Percentiles rank a stretch among this genome's conserved stretches.
phyloP scores from a whole-genome alignment of 2,797 vertebrate species.

The Eospalax fontanierii region DNA sequence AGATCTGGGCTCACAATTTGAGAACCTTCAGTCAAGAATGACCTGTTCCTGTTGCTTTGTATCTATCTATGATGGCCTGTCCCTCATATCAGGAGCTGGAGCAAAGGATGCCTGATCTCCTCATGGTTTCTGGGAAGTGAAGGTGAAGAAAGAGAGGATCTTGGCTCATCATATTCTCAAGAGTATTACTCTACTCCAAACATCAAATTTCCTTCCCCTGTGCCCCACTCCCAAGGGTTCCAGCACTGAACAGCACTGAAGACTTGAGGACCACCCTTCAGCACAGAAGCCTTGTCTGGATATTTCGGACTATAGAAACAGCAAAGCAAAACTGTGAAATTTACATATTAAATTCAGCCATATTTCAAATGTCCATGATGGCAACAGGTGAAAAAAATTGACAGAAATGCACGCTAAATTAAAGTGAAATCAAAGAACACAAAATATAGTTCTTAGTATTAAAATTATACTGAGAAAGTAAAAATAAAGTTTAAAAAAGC shows the following conservation, averaged over 20 bases:
- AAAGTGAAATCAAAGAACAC: constrained; percentile 51
- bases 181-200: neutral
- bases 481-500: neutral
- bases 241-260: neutral
- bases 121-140: neutral
- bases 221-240: neutral
- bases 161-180: too few relatives aligned
- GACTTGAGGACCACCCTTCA: neutral
- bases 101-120: too few relatives aligned
- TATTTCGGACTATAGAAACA: neutral
- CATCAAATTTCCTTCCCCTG: neutral
- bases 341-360: neutral
- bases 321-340: constrained; percentile 12
- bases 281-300: neutral
- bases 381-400: neutral
- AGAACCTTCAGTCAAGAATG: neutral
- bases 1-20: neutral
- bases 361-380: neutral
- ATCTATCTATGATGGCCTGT: neutral
- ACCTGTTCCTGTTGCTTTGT: neutral
- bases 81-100: neutral
- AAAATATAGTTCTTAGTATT: constrained; percentile 22
- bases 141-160: neutral
- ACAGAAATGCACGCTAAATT: neutral
- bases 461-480: constrained; percentile 56